Conservation (phyloP, 2,888 invertebrate genomes). For the Sepioteuthis lessoniana region DNA sequence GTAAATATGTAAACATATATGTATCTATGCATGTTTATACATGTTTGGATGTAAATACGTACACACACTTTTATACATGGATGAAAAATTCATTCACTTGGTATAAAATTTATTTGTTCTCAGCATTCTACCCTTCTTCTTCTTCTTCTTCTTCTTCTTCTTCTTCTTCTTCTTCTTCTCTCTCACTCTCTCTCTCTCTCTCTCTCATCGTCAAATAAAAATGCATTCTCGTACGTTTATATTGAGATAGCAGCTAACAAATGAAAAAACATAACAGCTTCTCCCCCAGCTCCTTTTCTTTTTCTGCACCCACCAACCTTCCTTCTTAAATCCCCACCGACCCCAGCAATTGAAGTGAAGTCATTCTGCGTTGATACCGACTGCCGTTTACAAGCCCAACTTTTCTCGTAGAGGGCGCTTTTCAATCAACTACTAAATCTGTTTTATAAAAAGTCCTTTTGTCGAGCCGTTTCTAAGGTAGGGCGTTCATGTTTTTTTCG, state of each 20-base stretch:
- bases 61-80: too few species aligned
- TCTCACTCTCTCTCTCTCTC: too few species aligned
- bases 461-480: background rate
- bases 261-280: background rate
- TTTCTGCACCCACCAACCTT: background rate
- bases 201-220: background rate
- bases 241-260: background rate
- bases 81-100: too few species aligned
- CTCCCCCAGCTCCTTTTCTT: background rate
- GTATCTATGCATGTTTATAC: too few species aligned
- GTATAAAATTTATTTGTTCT: too few species aligned
- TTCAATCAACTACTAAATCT: background rate
- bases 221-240: background rate
- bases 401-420: background rate
- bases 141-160: background rate
- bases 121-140: too few species aligned
- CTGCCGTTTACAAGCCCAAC: background rate
- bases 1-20: too few species aligned
- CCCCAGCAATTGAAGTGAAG: background rate
- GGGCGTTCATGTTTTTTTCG: background rate
- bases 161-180: background rate
- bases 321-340: background rate
- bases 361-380: background rate
- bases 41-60: too few species aligned
- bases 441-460: background rate